phyloP scores from a whole-genome alignment of 2,113 vertebrate species.

The Australoheros scitulus region DNA sequence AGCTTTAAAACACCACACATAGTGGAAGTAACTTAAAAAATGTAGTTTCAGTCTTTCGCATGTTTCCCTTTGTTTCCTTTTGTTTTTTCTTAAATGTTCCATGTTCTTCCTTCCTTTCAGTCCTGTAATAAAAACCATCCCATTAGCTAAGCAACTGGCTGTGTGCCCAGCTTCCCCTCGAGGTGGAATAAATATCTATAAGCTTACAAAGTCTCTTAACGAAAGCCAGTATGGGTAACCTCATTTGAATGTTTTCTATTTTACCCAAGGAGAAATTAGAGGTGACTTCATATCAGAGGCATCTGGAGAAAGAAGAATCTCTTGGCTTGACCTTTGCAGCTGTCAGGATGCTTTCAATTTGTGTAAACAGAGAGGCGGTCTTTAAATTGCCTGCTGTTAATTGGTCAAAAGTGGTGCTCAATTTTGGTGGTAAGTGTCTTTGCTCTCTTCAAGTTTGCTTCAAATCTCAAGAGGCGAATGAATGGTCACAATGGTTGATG shows the following conservation, averaged over 20 bases:
- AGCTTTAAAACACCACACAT: not conserved
- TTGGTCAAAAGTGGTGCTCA: not conserved
- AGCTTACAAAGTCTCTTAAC: constrained; percentile 46
- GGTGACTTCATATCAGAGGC: constrained; percentile 49
- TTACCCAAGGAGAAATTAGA: not conserved
- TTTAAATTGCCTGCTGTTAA: constrained; percentile 11
- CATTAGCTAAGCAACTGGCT: constrained; percentile 61
- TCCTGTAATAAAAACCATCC: constrained; percentile 59
- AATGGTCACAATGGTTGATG: not conserved
- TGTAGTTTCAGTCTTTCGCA: constrained; percentile 7
- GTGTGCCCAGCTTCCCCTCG: constrained; percentile 36
- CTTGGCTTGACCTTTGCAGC: not conserved
- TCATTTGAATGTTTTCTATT: constrained; percentile 49
- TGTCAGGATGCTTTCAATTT: constrained; percentile 31
- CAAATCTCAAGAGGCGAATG: not conserved
- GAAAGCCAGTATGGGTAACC: constrained; percentile 45
- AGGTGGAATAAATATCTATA: constrained; percentile 60
- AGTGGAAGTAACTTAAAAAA: not conserved
- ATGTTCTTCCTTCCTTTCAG: constrained; percentile 43
- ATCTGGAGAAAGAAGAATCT: constrained; percentile 36
- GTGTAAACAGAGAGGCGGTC: not conserved
- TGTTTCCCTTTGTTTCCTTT: constrained; percentile 32
- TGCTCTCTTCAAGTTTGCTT: not conserved
- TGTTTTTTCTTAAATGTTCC: constrained; percentile 23
- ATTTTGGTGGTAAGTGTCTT: not conserved